Base-by-base conservation (phyloP, 2,888 invertebrate species). In the Pollenia labialis region DNA sequence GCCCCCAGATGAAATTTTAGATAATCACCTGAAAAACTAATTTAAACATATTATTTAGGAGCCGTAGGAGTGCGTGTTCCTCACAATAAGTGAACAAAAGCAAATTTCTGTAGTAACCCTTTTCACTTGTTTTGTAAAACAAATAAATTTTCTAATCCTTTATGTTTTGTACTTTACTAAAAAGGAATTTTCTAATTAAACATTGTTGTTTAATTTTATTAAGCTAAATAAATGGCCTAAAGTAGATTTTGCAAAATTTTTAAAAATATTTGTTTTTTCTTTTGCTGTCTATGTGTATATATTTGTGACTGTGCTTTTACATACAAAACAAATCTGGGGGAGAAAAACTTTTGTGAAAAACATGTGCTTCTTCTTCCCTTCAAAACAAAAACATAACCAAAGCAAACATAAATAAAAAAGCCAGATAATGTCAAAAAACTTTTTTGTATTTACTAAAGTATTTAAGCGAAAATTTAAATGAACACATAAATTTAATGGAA, bases 391-490 rank as follows among this genome's bases (percentile, higher is more conserved):
- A 62, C 60, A 42, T n/a, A 66, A 46, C 64, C 44, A 23, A 56
- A 44, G 46, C 46, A 72, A 54, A 64, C 64, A 46, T 64, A 11
- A 46, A 56, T 56, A 46, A 52, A 60, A 69, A 62, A 42, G 50
- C 14, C 81, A 56, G 50, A 81, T 74, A 74, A 81, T 72, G 74
- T 56, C n/a, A 8, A 10, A 81, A 81, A 81, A 72, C 66, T 81
- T 72, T 72, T 32, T 12, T 32, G 44, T 62, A 40, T 75, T 74
- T 62, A 75, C 50, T 16, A 6, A 1, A 44, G 42, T 58, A 14
- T 72, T 72, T 12, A 40, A 69, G 58, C 32, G 1, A 48, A 62
- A 80, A 42, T 58, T 42, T 46, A 80, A 52, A 62, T 60, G 40
- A 77, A 69, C 50, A 60, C 44, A 60, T 32, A 9, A 62, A 62